A percentile compares a stretch with the other conserved stretches of the same genome.
These are phyloP conservation scores for Falco peregrinus DNA, from an alignment of 2,797 vertebrate species.

Conservation along the genomic window DNA sequence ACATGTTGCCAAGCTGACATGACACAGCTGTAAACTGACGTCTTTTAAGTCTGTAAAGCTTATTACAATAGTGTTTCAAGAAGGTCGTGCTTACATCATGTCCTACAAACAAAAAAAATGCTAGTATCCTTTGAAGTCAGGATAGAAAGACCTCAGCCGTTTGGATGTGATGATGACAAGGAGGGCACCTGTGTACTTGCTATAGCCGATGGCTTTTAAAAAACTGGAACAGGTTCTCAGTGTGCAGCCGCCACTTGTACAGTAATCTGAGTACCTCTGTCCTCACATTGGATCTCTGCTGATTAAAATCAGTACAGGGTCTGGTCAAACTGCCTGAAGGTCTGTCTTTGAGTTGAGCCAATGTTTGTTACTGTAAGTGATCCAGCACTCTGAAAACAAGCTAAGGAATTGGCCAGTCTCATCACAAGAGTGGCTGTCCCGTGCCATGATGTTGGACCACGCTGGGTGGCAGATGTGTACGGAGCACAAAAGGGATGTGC, in stretches of 20 bases:
- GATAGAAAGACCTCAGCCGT: neutral
- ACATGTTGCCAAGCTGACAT: neutral
- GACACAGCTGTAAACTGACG: neutral
- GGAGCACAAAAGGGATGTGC: accelerated
- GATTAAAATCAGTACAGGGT: neutral
- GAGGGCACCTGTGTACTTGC: too few relatives aligned
- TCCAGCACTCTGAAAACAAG: accelerated
- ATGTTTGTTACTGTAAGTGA: neutral
- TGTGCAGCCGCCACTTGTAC: neutral
- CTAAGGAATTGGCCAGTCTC: neutral
- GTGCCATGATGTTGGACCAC: accelerated
- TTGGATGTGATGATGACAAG: accelerated
- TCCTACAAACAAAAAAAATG: neutral
- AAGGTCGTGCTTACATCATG: neutral
- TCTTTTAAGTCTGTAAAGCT: neutral
- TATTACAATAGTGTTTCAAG: neutral
- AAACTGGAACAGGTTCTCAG: neutral
- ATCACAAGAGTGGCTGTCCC: accelerated
- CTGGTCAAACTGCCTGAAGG: neutral
- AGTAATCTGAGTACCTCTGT: neutral
- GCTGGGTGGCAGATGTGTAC: neutral
- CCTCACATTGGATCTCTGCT: neutral
- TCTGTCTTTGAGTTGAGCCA: neutral
- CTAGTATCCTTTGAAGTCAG: neutral
- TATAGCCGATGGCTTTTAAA: neutral